Evolutionary conservation across 2,888 invertebrate genomes (phyloP).

Genomic region (Sepioteuthis lessoniana): DNA sequence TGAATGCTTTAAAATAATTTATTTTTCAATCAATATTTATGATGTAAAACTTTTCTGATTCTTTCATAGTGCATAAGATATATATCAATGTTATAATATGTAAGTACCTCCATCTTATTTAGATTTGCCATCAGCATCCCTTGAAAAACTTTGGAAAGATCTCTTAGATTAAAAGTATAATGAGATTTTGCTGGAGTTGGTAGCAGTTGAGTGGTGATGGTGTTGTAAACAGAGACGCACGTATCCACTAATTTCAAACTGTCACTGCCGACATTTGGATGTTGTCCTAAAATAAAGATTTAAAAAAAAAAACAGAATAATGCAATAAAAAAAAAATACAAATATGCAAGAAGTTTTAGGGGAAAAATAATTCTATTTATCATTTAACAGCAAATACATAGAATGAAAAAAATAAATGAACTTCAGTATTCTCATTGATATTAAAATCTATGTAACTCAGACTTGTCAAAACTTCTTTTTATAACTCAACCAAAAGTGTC

Average conservation of each 20-base stretch:
- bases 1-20: background rate
- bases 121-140: slow-evolving; percentile 75
- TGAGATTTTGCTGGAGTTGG: slow-evolving; percentile 76
- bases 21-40: background rate
- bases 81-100: too few species aligned
- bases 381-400: too few species aligned
- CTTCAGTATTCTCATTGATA: too few species aligned
- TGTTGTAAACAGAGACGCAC: slow-evolving; percentile 72
- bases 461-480: too few species aligned
- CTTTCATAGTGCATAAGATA: background rate
- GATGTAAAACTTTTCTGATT: background rate
- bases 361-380: too few species aligned
- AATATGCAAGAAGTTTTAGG: too few species aligned
- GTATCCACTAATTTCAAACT: slow-evolving; percentile 68
- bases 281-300: background rate
- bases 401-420: too few species aligned
- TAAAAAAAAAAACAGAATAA: background rate
- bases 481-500: too few species aligned
- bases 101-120: slow-evolving; percentile 70
- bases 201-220: slow-evolving; percentile 72
- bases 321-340: too few species aligned
- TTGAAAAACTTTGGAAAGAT: slow-evolving; percentile 76
- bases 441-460: too few species aligned
- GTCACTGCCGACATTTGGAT: slow-evolving; percentile 52
- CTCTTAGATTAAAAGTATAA: slow-evolving; percentile 76